phyloP scores from a whole-genome alignment of 2,113 vertebrate species.

The Aphyosemion australe region DNA sequence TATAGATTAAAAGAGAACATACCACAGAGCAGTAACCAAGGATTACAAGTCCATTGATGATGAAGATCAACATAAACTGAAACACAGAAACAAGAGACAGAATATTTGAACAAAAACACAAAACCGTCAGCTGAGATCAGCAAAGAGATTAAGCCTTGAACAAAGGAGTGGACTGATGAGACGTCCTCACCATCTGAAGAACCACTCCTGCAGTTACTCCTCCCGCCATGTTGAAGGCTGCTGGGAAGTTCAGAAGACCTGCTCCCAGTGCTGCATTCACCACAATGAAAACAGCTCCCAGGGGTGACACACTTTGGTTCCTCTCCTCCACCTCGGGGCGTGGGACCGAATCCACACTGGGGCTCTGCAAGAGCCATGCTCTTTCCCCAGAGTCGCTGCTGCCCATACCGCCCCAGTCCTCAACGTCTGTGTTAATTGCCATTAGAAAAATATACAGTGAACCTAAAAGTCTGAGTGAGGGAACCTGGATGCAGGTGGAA shows the following conservation, averaged over 20 bases:
- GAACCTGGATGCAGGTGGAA: background rate
- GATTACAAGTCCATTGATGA: slow-evolving; percentile 93
- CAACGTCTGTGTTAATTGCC: slow-evolving; percentile 85
- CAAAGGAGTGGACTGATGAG: no score
- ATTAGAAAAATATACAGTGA: slow-evolving; percentile 61
- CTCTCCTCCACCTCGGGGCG: slow-evolving; percentile 55
- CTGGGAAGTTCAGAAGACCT: slow-evolving; percentile 95
- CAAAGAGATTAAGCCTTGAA: background rate
- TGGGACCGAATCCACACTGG: slow-evolving; percentile 81
- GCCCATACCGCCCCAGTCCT: slow-evolving; percentile 80
- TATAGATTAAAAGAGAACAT: slow-evolving; percentile 45
- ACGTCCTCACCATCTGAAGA: slow-evolving; percentile 88
- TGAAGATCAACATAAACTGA: slow-evolving; percentile 93
- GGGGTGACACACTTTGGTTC: slow-evolving; percentile 67
- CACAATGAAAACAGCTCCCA: slow-evolving; percentile 92
- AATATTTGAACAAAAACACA: background rate
- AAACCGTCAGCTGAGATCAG: background rate
- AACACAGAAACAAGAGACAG: slow-evolving; percentile 2
- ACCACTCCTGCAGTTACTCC: slow-evolving; percentile 86
- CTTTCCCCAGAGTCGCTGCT: slow-evolving; percentile 85
- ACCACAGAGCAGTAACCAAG: slow-evolving; percentile 95
- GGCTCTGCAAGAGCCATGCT: slow-evolving; percentile 90
- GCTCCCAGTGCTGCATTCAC: slow-evolving; percentile 95
- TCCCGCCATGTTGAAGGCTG: slow-evolving; percentile 92
- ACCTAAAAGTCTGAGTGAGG: background rate